Evolutionary conservation across 2,797 vertebrate species (phyloP), one percentile per base, ranked within the genome.

Genomic region (Centropyge bicolor): DNA sequence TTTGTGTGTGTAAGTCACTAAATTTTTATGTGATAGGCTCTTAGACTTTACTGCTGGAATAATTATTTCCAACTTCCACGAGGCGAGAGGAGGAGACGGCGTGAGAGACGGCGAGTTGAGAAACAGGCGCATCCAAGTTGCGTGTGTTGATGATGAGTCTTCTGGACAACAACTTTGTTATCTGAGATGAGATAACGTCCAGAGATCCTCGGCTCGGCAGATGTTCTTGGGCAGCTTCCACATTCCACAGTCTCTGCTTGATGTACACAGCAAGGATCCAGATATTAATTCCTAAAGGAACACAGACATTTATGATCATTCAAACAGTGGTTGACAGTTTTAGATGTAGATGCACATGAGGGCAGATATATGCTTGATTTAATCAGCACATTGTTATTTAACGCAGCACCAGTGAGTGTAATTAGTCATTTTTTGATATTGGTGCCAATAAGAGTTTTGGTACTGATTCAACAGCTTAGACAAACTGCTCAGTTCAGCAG

Each of bases 101-200:
- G 38, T 7, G 41, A 31, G 22, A 49, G 77, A 56, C 27, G 1
- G 12, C 36, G 19, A 63, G 48, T 20, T 65, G 45, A 72, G 66
- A 59, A 52, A 60, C 61, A 79, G 74, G 66, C 56, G 41, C 41
- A 67, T 84, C 67, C 61, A 46, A 70, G 78, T 91, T 89, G 80
- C 86, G 83, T 91, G 93, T 91, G 83, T 86, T 85, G 80, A 69
- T 78, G 84, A 92, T 89, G 81, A 72, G 76, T 57, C 54, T 81
- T 87, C 76, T 86, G 87, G 80, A 90, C 81, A 91, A 91, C 89
- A 88, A 91, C 57, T 72, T 56, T 31, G 72, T 85, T 90, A 88
- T 92, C 91, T 87, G 78, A 86, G 86, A 92, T 78, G 61, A 92
- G 93, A 94, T 94, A 90, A 89, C 54, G 40, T 76, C 75, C 51